Percentiles rank a stretch among this genome's conserved stretches.
phyloP scores from a whole-genome alignment of 2,113 vertebrate genomes.

The Hypocryptadius cinnamomeus region DNA sequence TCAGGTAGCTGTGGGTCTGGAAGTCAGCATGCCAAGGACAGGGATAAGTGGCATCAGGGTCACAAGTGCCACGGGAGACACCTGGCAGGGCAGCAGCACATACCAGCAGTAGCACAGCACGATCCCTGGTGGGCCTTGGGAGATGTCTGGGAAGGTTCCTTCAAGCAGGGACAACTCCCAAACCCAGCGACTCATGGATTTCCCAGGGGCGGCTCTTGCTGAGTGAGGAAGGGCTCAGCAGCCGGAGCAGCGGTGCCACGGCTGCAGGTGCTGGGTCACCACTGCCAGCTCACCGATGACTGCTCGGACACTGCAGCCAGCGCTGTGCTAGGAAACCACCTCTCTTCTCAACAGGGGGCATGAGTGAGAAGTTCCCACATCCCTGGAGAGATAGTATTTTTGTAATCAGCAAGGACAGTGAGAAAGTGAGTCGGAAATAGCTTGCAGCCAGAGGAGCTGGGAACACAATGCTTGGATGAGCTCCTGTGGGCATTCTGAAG shows the following conservation, averaged over 20 bases:
- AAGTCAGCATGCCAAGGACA: background rate
- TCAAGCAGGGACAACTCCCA: background rate
- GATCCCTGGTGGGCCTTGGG: background rate
- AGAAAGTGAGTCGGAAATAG: background rate
- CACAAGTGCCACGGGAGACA: background rate
- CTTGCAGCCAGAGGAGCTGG: background rate
- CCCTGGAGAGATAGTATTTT: background rate
- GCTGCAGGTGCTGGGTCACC: background rate
- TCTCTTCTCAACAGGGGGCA: background rate
- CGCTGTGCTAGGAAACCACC: background rate
- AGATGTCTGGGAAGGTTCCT: background rate
- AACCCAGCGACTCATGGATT: background rate
- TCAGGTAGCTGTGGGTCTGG: background rate
- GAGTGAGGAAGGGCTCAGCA: background rate
- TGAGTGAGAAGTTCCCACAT: background rate
- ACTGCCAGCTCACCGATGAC: background rate
- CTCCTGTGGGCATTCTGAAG: background rate
- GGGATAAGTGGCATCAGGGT: background rate
- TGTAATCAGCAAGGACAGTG: background rate
- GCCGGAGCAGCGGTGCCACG: accelerated
- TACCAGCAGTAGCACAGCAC: background rate
- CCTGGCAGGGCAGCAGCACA: background rate
- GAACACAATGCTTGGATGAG: accelerated
- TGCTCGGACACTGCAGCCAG: background rate
- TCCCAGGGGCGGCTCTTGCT: background rate